Evolutionary conservation across 2,797 vertebrate genomes (phyloP), one percentile per base, ranked within the genome.

Genomic region (Chaenodraco wilsoni): DNA sequence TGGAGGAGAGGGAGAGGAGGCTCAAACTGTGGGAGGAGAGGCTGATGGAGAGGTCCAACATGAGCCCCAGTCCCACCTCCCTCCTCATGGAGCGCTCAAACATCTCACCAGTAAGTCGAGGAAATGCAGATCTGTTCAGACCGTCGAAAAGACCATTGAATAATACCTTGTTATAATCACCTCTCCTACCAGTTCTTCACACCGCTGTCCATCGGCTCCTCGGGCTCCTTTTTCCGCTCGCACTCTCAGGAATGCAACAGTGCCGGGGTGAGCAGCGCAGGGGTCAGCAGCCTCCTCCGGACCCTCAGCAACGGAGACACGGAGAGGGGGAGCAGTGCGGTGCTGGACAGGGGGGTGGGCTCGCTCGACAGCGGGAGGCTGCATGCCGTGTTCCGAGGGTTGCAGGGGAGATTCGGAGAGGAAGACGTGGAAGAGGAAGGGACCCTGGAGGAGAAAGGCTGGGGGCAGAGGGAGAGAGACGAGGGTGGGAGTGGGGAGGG

Each of bases 181-280:
- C 62, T 94, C 49, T 69, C 87, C 91, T 66, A 86, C 92, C 95
- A 99, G 98, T 96, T 97, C 95, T 95, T 97, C 95, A 93, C 96
- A 79, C 96, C 97, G 66, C 90, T 98, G 94, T 94, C 94, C 89
- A 95, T 98, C 85, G 85, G 91, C 5, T 96, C 96, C 92, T 92
- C 97, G 56, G 96, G 96, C 90, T 97, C 96, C 82, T 99, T 97
- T 95, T 99, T 97, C 95, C 97, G 98, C 93, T 96, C 97, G 87
- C 97, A 97, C 94, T 97, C 97, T 95, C 97, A 98, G 95, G 97
- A 99, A 91, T 97, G 96, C 92, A 98, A 97, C 91, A 97, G 96
- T 89, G 93, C 96, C 72, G 96, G 97, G 92, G 94, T 93, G 74
- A 98, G 95, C 95, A 98, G 97, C 80, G 95, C 96, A 83, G 95